A percentile compares a stretch with the other conserved stretches of the same genome.
Conservation (phyloP, 2,113 vertebrate genomes). For the Myiopsitta monachus region DNA sequence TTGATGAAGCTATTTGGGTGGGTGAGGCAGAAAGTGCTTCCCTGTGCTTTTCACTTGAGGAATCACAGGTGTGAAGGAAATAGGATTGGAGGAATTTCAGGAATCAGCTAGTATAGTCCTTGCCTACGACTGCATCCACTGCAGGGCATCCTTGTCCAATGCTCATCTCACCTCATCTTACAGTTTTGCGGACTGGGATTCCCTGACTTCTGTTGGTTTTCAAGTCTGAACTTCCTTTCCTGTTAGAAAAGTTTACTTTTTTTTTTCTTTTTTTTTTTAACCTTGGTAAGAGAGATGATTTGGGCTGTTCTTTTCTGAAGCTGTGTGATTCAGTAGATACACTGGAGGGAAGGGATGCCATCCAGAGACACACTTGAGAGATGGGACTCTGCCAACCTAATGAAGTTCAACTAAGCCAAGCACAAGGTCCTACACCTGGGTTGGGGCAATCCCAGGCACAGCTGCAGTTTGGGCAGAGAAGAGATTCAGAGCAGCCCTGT, state of each 20-base stretch:
- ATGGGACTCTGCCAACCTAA: background rate
- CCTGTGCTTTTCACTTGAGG: background rate
- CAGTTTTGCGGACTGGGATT: background rate
- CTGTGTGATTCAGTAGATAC: background rate
- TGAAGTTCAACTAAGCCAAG: background rate
- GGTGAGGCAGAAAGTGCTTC: conserved; percentile 2
- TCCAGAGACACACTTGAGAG: background rate
- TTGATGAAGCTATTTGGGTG: conserved; percentile 1
- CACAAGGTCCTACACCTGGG: background rate
- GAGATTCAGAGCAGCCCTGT: no score
- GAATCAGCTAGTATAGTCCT: background rate
- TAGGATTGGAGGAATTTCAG: conserved; percentile 13
- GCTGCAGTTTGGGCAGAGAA: background rate
- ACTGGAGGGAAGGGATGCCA: background rate
- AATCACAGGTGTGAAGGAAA: conserved; percentile 20
- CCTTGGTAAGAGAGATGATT: background rate
- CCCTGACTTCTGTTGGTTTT: background rate
- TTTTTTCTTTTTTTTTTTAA: background rate
- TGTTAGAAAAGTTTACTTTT: background rate
- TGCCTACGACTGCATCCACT: background rate
- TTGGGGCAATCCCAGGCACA: background rate
- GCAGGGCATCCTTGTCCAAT: background rate
- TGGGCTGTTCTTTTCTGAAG: background rate
- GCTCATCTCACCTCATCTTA: background rate
- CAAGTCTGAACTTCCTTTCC: background rate